Conservation (phyloP, 2,113 vertebrate species). For the Macquaria ambigua region DNA sequence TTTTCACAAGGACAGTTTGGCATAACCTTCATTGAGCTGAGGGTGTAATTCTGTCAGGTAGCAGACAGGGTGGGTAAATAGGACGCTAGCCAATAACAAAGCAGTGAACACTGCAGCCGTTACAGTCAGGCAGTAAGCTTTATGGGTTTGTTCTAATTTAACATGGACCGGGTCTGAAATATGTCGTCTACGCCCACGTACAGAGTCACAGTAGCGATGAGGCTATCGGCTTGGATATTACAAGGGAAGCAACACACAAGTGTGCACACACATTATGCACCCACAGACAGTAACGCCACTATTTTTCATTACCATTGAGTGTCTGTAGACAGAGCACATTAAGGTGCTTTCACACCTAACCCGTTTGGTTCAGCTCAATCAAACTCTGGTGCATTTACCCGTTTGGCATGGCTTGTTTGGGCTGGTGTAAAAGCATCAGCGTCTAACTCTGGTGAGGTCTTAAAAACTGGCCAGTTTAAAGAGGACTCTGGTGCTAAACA, state of each 20-base stretch:
- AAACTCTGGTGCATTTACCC: not conserved
- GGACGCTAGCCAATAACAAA: conserved; percentile 37
- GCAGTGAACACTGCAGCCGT: conserved; percentile 31
- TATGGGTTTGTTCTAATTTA: conserved; percentile 45
- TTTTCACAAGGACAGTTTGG: conserved; percentile 59
- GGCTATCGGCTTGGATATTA: not conserved
- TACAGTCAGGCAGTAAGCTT: conserved; percentile 30
- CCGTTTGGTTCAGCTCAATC: not conserved
- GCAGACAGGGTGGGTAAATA: conserved; percentile 51
- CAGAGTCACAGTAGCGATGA: conserved; percentile 15
- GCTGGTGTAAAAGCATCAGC: not conserved
- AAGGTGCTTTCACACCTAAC: not conserved
- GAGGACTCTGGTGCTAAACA: not conserved
- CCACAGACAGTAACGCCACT: not conserved
- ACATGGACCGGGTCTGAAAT: conserved; percentile 10
- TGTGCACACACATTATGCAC: not conserved
- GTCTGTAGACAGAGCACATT: not conserved
- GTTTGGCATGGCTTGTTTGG: not conserved
- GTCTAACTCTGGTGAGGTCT: not conserved
- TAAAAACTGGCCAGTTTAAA: not conserved
- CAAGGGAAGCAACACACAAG: not conserved
- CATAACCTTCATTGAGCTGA: conserved; percentile 52
- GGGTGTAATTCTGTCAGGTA: conserved; percentile 57
- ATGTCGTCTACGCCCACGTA: not conserved
- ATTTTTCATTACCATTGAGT: not conserved